Evolutionary conservation across 1,140 invertebrate genomes (phyloP).

Genomic region (Rhyzopertha dominica): DNA sequence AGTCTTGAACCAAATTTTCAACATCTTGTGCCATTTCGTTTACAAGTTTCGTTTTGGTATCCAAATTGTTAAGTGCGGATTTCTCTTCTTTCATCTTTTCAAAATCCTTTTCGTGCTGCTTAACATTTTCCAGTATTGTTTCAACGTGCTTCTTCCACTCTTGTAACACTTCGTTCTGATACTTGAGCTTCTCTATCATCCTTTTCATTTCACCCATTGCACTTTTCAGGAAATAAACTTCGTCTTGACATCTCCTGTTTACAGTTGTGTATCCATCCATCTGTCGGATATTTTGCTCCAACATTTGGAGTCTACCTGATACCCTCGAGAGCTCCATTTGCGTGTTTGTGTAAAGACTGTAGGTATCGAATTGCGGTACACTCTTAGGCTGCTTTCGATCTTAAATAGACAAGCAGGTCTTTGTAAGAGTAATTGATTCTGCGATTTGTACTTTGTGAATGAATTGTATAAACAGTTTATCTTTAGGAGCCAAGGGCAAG

Average conservation of each 20-base stretch:
- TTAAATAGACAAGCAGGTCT: too few relatives aligned
- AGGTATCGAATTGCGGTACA: background rate
- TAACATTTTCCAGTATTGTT: slow-evolving; percentile 18
- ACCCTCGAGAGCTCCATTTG: too few relatives aligned
- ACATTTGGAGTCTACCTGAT: too few relatives aligned
- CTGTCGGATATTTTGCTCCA: too few relatives aligned
- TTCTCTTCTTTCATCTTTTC: slow-evolving; percentile 15
- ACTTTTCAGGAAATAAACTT: slow-evolving; percentile 4
- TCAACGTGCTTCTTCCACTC: slow-evolving; percentile 26
- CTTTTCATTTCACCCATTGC: slow-evolving; percentile 8
- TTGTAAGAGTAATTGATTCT: too few relatives aligned
- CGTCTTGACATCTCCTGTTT: background rate
- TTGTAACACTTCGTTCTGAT: slow-evolving; percentile 22
- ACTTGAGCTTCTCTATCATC: slow-evolving; percentile 26
- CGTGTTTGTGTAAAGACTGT: too few relatives aligned
- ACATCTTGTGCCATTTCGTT: slow-evolving; percentile 53
- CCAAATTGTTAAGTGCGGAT: slow-evolving; percentile 10
- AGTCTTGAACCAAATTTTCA: slow-evolving; percentile 51
- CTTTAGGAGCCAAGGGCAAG: too few relatives aligned
- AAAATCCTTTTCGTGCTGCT: slow-evolving; percentile 4
- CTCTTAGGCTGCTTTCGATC: too few relatives aligned
- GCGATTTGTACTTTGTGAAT: too few relatives aligned
- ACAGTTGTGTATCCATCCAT: too few relatives aligned
- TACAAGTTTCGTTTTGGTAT: slow-evolving; percentile 11
- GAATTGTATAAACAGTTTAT: too few relatives aligned